These are phyloP conservation scores for Halictus ligatus DNA, from an alignment of 2,888 invertebrate species.

Conservation along the genomic window DNA sequence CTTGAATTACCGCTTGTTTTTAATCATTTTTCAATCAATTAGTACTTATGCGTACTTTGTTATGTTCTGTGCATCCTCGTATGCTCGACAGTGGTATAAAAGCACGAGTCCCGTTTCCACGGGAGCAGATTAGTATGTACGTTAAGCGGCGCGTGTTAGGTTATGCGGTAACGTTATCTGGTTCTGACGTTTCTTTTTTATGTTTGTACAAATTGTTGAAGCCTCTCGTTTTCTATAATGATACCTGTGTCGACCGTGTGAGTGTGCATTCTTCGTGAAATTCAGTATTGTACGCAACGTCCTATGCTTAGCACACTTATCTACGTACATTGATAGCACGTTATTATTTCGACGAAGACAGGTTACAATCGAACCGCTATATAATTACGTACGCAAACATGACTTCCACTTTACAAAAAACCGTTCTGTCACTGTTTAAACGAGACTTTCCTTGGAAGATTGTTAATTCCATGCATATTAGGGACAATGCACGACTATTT, in stretches of 20 bases:
- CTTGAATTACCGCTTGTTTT: neutral
- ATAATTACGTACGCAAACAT: conserved; percentile 29
- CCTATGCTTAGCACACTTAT: neutral
- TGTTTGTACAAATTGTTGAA: conserved; percentile 8
- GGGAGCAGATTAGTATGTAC: conserved; percentile 6
- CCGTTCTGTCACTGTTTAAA: conserved; percentile 22
- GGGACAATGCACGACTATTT: conserved; percentile 1
- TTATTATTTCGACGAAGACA: neutral
- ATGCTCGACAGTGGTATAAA: conserved; percentile 28
- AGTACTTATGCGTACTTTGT: neutral
- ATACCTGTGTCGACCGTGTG: neutral
- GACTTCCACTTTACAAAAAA: conserved; percentile 38
- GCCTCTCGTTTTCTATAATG: neutral
- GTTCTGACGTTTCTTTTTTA: neutral
- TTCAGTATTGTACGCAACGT: neutral
- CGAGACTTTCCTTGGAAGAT: conserved; percentile 5
- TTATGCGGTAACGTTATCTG: neutral
- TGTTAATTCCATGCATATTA: neutral
- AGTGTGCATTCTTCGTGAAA: neutral
- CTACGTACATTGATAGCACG: neutral
- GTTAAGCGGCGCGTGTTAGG: conserved; percentile 9
- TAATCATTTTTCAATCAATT: neutral
- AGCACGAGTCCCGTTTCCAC: conserved; percentile 34
- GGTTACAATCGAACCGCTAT: conserved; percentile 19
- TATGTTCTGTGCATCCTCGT: neutral